phyloP scores from a whole-genome alignment of 2,113 vertebrate genomes.

The Ornithorhynchus anatinus region DNA sequence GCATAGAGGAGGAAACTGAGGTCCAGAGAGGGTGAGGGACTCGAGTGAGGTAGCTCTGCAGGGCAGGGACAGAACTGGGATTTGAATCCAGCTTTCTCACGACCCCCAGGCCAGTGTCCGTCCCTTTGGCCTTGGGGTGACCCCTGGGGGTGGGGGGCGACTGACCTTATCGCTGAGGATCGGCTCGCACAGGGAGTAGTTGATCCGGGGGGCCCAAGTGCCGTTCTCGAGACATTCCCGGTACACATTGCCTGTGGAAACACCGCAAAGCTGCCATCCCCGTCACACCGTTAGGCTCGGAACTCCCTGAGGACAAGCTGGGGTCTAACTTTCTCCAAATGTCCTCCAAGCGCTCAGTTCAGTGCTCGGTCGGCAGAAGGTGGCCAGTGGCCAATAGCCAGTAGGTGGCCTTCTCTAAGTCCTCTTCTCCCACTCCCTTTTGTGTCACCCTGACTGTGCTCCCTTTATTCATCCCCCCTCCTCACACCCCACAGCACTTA shows the following conservation, averaged over 20 bases:
- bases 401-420: no score
- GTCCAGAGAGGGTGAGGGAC: background rate
- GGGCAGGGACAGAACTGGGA: conserved; percentile 4
- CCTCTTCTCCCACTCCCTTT: no score
- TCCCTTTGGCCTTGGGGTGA: background rate
- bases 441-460: no score
- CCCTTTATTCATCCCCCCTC: no score
- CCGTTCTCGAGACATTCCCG: conserved; percentile 95
- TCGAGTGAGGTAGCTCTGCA: background rate
- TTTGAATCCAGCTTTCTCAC: background rate
- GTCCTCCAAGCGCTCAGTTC: no score
- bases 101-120: background rate
- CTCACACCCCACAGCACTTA: no score
- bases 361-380: no score
- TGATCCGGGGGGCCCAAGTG: conserved; percentile 92
- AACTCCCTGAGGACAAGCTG: background rate
- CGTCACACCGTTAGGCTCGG: no score
- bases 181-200: conserved; percentile 95
- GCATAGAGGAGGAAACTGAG: background rate
- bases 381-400: no score
- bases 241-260: conserved; percentile 86
- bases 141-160: background rate
- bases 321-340: background rate
- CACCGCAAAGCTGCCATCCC: no score
- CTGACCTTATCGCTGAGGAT: conserved; percentile 94